phyloP scores from a whole-genome alignment of 2,888 invertebrate species.

The Drosophila mimetica region DNA sequence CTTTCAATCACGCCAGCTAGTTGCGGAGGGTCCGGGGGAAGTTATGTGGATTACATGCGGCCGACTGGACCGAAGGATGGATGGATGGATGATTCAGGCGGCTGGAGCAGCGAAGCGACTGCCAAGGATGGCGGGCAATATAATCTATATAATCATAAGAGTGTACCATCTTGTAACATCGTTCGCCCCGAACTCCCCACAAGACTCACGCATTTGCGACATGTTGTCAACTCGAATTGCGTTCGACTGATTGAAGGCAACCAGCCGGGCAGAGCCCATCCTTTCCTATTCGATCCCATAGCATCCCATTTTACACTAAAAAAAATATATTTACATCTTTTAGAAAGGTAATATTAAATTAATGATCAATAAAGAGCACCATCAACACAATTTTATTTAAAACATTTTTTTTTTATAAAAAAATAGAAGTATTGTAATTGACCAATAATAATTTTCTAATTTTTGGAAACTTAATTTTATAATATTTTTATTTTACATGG shows the following conservation, averaged over 20 bases:
- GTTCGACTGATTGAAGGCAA: slow-evolving; percentile 81
- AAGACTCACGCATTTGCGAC: slow-evolving; percentile 76
- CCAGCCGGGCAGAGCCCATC: slow-evolving; percentile 44
- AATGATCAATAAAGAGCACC: too few species aligned
- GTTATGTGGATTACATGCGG: slow-evolving; percentile 61
- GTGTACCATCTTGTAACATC: slow-evolving; percentile 69
- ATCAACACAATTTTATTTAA: too few species aligned
- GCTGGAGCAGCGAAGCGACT: background rate
- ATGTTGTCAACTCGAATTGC: slow-evolving; percentile 84
- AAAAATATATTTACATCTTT: slow-evolving; percentile 2
- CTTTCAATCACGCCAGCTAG: slow-evolving; percentile 75
- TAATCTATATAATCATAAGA: slow-evolving; percentile 78
- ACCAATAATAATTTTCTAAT: too few species aligned
- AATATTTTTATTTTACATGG: too few species aligned
- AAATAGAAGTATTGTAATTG: too few species aligned
- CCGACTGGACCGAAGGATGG: slow-evolving; percentile 33
- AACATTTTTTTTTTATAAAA: too few species aligned
- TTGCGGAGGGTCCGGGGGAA: slow-evolving; percentile 11
- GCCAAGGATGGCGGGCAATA: slow-evolving; percentile 56
- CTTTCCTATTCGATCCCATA: slow-evolving; percentile 12
- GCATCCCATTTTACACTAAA: slow-evolving; percentile 14
- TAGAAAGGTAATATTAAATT: too few species aligned
- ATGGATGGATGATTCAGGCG: slow-evolving; percentile 4
- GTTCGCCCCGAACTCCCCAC: slow-evolving; percentile 14
- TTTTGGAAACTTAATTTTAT: too few species aligned